A percentile compares a stretch with the other conserved stretches of the same genome.
phyloP scores from a whole-genome alignment of 2,888 invertebrate species.

The Tricholauxania praeusta region DNA sequence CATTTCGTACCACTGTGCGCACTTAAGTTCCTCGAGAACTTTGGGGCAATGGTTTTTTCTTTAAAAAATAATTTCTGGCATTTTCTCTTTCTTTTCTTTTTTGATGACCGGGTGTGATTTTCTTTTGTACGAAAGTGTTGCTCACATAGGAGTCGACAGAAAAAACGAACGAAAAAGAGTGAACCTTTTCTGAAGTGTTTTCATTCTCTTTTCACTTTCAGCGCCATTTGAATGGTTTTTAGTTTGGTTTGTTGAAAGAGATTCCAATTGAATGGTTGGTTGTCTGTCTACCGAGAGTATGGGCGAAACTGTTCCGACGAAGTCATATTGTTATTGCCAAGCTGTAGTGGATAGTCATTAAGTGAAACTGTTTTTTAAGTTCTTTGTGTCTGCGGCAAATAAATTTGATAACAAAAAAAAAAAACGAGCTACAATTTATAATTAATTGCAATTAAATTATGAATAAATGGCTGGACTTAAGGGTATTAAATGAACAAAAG shows the following conservation, averaged over 20 bases:
- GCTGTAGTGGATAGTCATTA: constrained; percentile 17
- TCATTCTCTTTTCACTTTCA: not conserved
- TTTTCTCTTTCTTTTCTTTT: not conserved
- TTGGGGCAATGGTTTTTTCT: too few relatives aligned
- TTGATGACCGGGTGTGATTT: constrained; percentile 21
- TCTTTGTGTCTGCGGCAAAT: constrained; percentile 19
- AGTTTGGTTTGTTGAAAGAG: not conserved
- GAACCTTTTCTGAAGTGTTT: too few relatives aligned
- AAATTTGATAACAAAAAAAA: not conserved
- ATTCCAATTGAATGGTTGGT: constrained; percentile 7
- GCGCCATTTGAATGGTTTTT: constrained; percentile 13
- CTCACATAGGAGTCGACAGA: constrained; percentile 2
- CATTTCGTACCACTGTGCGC: too few relatives aligned
- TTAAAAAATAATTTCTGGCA: not conserved
- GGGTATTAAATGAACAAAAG: not conserved
- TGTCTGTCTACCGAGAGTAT: not conserved
- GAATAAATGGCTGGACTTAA: constrained; percentile 15
- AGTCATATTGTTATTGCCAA: not conserved
- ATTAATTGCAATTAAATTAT: constrained; percentile 31
- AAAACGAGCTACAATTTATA: constrained; percentile 8
- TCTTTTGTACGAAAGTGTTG: constrained; percentile 35
- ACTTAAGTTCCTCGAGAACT: too few relatives aligned
- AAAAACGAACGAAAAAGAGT: not conserved
- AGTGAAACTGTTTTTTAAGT: constrained; percentile 6
- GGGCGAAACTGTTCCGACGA: too few relatives aligned